Percentiles rank a stretch among this genome's conserved stretches.
phyloP scores from a whole-genome alignment of 2,888 invertebrate genomes.

The Phengaris arion region DNA sequence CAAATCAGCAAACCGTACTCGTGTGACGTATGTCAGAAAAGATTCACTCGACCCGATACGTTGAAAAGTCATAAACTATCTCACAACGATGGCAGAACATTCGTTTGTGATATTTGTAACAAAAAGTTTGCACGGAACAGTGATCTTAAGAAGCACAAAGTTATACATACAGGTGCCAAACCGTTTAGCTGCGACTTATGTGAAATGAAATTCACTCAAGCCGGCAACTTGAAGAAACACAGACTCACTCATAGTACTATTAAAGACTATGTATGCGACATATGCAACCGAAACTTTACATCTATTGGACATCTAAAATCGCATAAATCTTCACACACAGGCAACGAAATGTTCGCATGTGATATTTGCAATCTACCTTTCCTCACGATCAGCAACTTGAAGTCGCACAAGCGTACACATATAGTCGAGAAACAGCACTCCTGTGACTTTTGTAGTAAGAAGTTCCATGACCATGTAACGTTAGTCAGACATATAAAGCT shows the following conservation, averaged over 20 bases:
- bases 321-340: conserved; percentile 1
- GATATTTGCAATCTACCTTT: conserved; percentile 1
- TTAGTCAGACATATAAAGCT: not conserved
- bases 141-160: conserved; percentile 18
- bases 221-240: conserved; percentile 22
- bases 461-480: not conserved
- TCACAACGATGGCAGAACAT: not conserved
- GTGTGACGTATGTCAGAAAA: conserved; percentile 1
- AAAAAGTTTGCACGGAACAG: conserved; percentile 25
- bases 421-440: not conserved
- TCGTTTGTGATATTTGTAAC: conserved; percentile 15
- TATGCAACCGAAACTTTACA: conserved; percentile 18
- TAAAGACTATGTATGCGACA: conserved; percentile 9
- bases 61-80: conserved; percentile 1
- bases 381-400: not conserved
- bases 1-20: conserved; percentile 21
- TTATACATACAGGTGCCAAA: conserved; percentile 17
- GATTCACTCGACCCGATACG: not conserved
- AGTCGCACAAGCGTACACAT: not conserved
- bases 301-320: not conserved
- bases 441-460: conserved; percentile 7
- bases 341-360: conserved; percentile 4
- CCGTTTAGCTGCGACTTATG: conserved; percentile 22
- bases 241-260: not conserved
- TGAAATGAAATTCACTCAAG: conserved; percentile 19